These are phyloP conservation scores for Orthonychiurus folsomi DNA, from an alignment of 2,888 invertebrate species.

Conservation along the genomic window DNA sequence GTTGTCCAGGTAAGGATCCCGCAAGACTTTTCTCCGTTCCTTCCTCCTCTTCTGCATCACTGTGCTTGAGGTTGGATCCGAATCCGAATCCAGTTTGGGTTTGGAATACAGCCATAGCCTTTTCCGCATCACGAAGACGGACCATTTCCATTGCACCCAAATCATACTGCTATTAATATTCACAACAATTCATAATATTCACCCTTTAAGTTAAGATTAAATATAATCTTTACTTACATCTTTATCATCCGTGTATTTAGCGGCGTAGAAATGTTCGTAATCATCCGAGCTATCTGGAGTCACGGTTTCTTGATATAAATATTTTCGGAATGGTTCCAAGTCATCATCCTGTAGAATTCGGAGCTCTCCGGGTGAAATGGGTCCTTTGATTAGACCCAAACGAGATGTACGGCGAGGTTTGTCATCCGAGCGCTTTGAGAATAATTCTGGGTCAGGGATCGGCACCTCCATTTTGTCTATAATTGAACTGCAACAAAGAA, in stretches of 20 bases:
- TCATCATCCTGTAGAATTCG: not conserved
- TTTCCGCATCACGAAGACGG: not conserved
- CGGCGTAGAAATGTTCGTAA: slow-evolving; percentile 10
- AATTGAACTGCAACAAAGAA: not conserved
- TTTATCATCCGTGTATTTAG: not conserved
- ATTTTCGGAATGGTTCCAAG: slow-evolving; percentile 12
- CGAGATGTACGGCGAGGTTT: not conserved
- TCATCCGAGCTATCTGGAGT: slow-evolving; percentile 3
- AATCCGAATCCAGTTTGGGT: not conserved
- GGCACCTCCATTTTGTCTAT: not conserved
- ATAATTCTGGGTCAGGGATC: not conserved
- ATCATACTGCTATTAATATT: not conserved
- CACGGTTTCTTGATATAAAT: too few relatives aligned
- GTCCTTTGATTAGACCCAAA: not conserved
- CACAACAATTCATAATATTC: not conserved
- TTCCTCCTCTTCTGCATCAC: not conserved
- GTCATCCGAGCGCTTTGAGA: not conserved
- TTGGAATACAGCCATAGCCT: not conserved
- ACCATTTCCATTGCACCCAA: not conserved
- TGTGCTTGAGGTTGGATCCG: not conserved
- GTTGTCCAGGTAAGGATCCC: too few relatives aligned
- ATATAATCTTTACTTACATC: slow-evolving; percentile 5
- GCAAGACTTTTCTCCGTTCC: too few relatives aligned
- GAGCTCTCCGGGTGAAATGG: not conserved
- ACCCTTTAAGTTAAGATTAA: too few relatives aligned